A percentile compares a stretch with the other conserved stretches of the same genome.
Evolutionary conservation across 2,113 vertebrate genomes (phyloP).

Genomic region (Shinisaurus crocodilurus): DNA sequence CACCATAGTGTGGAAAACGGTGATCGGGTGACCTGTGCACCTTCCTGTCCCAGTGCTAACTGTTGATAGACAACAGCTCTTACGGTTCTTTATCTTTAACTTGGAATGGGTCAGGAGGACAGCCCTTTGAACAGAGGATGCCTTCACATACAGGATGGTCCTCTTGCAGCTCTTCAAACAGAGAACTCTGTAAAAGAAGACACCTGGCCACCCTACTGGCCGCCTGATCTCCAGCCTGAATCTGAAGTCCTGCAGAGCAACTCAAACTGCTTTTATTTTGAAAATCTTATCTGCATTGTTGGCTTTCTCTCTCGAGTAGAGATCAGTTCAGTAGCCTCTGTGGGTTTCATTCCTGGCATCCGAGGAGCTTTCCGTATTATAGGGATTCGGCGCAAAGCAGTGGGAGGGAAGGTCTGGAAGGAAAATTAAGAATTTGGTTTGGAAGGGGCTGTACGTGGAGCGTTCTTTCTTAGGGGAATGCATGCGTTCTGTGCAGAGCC

Average conservation of each 20-base stretch:
- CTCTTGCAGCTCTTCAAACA: not conserved
- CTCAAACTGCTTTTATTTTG: not conserved
- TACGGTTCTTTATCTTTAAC: too few relatives aligned
- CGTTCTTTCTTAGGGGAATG: constrained; percentile 3
- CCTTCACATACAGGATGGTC: not conserved
- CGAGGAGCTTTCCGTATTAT: constrained; percentile 24
- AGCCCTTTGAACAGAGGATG: too few relatives aligned
- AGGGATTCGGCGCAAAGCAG: constrained; percentile 12
- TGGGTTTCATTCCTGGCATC: constrained; percentile 14
- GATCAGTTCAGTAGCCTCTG: constrained; percentile 1
- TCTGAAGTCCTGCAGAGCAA: not conserved
- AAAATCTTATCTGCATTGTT: not conserved
- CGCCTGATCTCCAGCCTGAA: too few relatives aligned
- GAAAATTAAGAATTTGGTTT: constrained; percentile 24
- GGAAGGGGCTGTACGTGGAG: constrained; percentile 21
- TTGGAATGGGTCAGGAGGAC: too few relatives aligned
- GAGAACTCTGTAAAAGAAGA: not conserved
- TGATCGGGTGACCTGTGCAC: too few relatives aligned
- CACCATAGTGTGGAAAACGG: too few relatives aligned
- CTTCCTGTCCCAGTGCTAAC: too few relatives aligned
- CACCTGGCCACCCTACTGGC: not conserved
- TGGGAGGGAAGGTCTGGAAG: constrained; percentile 12
- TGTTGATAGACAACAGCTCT: too few relatives aligned
- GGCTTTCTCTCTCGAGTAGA: not conserved
- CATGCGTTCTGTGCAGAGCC: not conserved